Evolutionary conservation across 2,888 invertebrate genomes (phyloP).

Genomic region (Cataglyphis rosenhaueri): DNA sequence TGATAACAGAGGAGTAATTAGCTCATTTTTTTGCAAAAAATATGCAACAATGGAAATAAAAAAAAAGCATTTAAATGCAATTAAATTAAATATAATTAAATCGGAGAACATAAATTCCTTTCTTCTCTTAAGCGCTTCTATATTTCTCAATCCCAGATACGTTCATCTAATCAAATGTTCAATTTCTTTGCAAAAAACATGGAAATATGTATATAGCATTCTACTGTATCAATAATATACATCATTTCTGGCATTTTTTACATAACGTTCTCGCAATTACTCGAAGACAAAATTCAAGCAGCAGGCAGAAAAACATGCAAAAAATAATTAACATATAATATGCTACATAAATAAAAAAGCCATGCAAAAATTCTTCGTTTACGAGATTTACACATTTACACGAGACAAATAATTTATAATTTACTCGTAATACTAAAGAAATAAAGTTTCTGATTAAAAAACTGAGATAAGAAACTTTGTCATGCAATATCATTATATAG

Average conservation of each 20-base stretch:
- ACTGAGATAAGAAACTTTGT: background rate
- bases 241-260: constrained; percentile 24
- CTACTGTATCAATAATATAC: background rate
- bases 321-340: constrained; percentile 33
- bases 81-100: background rate
- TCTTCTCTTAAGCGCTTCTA: background rate
- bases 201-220: background rate
- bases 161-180: background rate
- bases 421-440: background rate
- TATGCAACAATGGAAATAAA: background rate
- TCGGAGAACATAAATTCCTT: background rate
- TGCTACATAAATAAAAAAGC: background rate
- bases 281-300: constrained; percentile 48
- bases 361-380: background rate
- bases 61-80: background rate
- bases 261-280: background rate
- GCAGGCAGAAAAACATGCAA: constrained; percentile 63
- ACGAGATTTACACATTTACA: background rate
- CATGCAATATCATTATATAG: background rate
- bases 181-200: background rate
- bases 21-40: background rate
- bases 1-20: background rate
- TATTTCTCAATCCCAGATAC: background rate
- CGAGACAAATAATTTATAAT: background rate
- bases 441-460: background rate